Evolutionary conservation across 2,888 invertebrate genomes (phyloP), one percentile per base, ranked within the genome.

Genomic region (Amphipyra berbera): DNA sequence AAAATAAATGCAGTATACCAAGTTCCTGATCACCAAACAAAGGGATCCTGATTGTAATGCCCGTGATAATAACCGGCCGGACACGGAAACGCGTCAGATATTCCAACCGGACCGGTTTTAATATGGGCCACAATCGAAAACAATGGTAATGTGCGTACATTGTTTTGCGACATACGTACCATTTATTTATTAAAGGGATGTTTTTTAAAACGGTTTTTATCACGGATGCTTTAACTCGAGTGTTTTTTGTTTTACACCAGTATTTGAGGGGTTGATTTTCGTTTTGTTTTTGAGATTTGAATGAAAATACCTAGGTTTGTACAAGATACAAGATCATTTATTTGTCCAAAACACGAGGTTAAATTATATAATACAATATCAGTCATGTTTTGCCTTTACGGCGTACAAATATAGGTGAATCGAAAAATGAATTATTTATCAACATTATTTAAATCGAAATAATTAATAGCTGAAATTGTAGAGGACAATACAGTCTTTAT

Each of bases 161-260:
- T 81, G 79, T 81, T 76, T 72, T 62, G 66, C 61, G 67, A 80
- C 81, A 80, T 80, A 76, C 75, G 81, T 81, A 81, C 63, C 66
- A 55, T 73, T 78, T 81, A 76, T 78, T 78, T 78, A 78, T 76
- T 65, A 71, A 72, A 61, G 50, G 57, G 62, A 53, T 44, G 47
- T 50, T 61, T 68, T 70, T 73, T 57, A 54, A 63, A 69, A 52
- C 40, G 68, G 60, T 59, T 77, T 68, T 79, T 71, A 68, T 78
- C 66, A 61, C 61, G 63, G 44, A 48, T 38, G 61, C 41, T 64
- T 76, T 52, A 68, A 61, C 68, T 64, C 59, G 37, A 61, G 55
- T 40, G 47, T 35, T 42, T 58, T 48, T 46, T 53, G 54, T 65
- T 68, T 62, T 50, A 40, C 44, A 12, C 8, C 4, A 35, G 37